Evolutionary conservation across 1,140 invertebrate species (phyloP).

Genomic region (Orchestia grillus): DNA sequence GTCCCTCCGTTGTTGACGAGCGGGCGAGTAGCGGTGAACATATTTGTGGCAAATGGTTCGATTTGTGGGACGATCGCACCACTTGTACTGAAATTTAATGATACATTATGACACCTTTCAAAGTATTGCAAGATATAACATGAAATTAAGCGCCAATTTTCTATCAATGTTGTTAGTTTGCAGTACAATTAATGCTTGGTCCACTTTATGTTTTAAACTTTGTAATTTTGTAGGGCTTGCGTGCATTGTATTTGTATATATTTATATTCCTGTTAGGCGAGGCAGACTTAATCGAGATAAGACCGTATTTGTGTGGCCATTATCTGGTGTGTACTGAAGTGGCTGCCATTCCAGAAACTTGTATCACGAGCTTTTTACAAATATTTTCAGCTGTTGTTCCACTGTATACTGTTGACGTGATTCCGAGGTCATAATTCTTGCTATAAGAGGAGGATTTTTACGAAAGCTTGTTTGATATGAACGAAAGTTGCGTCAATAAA

Average conservation of each 20-base stretch:
- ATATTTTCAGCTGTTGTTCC: not conserved
- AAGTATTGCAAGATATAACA: no score
- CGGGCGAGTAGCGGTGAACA: slow-evolving; percentile 75
- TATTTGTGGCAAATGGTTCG: slow-evolving; percentile 89
- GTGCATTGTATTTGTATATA: not conserved
- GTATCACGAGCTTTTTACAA: not conserved
- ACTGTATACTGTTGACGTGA: not conserved
- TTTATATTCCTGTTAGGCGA: not conserved
- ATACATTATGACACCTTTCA: not conserved
- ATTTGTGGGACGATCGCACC: slow-evolving; percentile 82
- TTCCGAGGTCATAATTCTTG: not conserved
- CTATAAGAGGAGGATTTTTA: not conserved
- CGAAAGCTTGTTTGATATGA: not conserved
- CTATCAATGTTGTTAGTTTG: not conserved
- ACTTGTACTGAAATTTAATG: slow-evolving; percentile 70
- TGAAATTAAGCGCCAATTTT: not conserved
- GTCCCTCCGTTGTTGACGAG: slow-evolving; percentile 74
- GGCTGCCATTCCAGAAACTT: not conserved
- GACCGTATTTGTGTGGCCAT: not conserved
- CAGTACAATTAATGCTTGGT: not conserved
- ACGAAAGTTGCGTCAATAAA: not conserved
- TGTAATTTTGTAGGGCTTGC: not conserved
- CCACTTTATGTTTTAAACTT: not conserved
- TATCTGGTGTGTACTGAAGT: not conserved
- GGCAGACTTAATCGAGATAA: not conserved